phyloP scores from a whole-genome alignment of 2,113 vertebrate species.

The Muscicapa adusta region DNA sequence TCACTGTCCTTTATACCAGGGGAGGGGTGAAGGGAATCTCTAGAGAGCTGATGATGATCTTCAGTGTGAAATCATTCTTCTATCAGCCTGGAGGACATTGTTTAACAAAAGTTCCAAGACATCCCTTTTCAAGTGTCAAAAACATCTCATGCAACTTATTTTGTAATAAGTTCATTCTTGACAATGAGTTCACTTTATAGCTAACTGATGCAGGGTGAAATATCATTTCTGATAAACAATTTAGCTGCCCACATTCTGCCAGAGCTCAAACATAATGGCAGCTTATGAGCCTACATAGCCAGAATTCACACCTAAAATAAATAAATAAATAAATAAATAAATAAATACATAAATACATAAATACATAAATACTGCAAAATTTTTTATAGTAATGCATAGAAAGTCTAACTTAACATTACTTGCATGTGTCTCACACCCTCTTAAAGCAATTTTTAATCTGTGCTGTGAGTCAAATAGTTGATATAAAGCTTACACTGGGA shows the following conservation, averaged over 20 bases:
- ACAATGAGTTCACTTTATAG: background rate
- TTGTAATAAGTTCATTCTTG: background rate
- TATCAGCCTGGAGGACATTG: background rate
- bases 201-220: background rate
- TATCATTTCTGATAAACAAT: background rate
- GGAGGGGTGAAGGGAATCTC: background rate
- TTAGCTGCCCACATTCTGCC: background rate
- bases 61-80: background rate
- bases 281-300: background rate
- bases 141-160: background rate
- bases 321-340: background rate
- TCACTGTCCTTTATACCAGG: background rate
- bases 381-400: background rate
- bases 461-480: background rate
- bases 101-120: background rate
- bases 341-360: background rate
- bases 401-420: background rate
- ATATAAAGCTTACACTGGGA: background rate
- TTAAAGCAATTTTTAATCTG: background rate
- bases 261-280: background rate
- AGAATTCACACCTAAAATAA: background rate
- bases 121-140: background rate
- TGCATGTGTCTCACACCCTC: background rate
- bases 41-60: background rate
- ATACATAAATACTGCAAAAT: background rate